A percentile compares a stretch with the other conserved stretches of the same genome.
phyloP scores from a whole-genome alignment of 2,113 vertebrate genomes.

The Charadrius vociferus region DNA sequence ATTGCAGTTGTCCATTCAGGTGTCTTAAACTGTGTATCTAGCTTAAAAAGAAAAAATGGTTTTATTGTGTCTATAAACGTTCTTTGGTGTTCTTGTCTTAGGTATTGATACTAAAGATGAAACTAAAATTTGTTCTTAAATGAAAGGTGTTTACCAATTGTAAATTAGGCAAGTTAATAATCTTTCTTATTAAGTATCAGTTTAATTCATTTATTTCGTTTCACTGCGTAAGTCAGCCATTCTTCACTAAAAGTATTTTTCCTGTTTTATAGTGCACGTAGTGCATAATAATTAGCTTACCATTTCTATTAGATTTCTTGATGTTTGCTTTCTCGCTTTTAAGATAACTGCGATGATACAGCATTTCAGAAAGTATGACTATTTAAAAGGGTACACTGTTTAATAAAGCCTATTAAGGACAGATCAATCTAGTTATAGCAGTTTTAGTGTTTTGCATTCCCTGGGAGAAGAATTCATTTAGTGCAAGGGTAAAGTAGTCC shows the following conservation, averaged over 20 bases:
- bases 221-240: background rate
- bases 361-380: background rate
- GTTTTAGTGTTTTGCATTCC: constrained; percentile 18
- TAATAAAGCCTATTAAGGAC: constrained; percentile 24
- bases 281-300: background rate
- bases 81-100: background rate
- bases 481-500: background rate
- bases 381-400: background rate
- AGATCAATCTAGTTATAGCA: background rate
- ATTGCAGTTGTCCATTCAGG: background rate
- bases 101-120: background rate
- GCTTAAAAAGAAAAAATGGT: background rate
- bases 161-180: background rate
- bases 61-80: background rate
- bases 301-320: background rate
- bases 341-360: background rate
- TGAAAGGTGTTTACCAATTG: background rate
- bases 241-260: background rate
- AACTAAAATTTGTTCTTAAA: background rate
- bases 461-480: constrained; percentile 25
- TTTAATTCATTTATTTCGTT: background rate
- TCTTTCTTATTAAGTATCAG: background rate
- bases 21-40: background rate
- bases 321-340: background rate
- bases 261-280: background rate